Base-by-base conservation (phyloP, 2,797 vertebrate genomes). In the Peromyscus attwateri region DNA sequence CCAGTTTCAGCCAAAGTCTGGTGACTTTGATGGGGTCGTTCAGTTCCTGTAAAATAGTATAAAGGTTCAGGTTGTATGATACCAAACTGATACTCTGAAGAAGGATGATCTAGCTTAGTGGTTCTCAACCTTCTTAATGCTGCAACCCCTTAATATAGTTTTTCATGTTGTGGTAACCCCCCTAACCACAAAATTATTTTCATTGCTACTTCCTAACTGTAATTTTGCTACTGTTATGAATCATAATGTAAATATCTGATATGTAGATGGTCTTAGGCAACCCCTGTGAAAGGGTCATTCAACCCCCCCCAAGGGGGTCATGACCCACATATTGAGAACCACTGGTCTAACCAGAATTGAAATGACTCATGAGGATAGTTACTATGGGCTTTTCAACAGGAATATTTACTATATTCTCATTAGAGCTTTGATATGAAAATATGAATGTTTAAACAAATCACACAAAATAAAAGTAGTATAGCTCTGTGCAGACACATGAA, bases 371-470 rank as follows among this genome's bases (percentile, higher is more conserved):
- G 4, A 19, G 77, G 52, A 49, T 10, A 66, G 77, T 52, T 40
- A 70, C 68, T 57, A 27, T 76, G 62, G 23, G 21, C 37, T 92
- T 87, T 89, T 17, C 52, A 89, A 77, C 34, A 95, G 40, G 6
- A 16, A 64, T 95, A 64, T 92, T 82, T 82, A 91, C 71, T 66
- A 49, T 4, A 70, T 87, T 60, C n/a, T 81, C 16, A 23, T 40
- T 11, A 89, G 93, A 94, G 34, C 3, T 29, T 80, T n/a, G 9
- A 43, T 84, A 37, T 46, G 27, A 23, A 92, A n/a, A 52, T 17
- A 76, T 89, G 3, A 23, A 82, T 27, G 94, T 91, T 34, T 34
- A 87, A 77, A 89, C 82, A 79, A 88, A 96, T 62, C 21, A 2
- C 3, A 88, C 57, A 89, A 92, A 70, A 23, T 40, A 73, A 91